These are phyloP conservation scores for Rhinopomastus cyanomelas DNA, from an alignment of 2,113 vertebrate species.

Conservation along the genomic window DNA sequence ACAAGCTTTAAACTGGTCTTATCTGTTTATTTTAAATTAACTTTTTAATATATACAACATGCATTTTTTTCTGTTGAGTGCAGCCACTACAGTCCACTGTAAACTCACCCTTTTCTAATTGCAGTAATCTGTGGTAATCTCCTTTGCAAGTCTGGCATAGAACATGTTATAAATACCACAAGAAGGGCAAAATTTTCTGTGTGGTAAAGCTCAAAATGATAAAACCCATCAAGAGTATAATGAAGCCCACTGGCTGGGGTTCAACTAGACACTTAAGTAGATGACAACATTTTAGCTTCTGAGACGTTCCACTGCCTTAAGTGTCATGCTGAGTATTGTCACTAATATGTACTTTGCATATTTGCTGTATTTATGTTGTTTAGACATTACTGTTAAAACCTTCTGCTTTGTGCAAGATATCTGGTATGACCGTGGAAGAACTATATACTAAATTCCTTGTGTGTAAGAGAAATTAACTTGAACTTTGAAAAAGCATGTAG, in stretches of 20 bases:
- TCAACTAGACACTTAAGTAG: constrained; percentile 12
- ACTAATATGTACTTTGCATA: neutral
- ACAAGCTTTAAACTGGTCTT: neutral
- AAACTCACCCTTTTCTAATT: constrained; percentile 48
- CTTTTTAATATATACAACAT: neutral
- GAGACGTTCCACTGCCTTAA: neutral
- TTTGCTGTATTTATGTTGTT: neutral
- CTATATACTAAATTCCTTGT: neutral
- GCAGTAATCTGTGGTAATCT: constrained; percentile 52
- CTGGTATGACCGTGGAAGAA: neutral
- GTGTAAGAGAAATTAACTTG: neutral
- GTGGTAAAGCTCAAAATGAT: constrained; percentile 42
- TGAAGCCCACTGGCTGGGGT: constrained; percentile 24
- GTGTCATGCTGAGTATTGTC: neutral
- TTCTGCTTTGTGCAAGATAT: neutral
- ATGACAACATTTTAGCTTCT: constrained; percentile 23
- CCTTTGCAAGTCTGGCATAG: constrained; percentile 40
- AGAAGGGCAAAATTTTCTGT: constrained; percentile 52
- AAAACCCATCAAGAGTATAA: constrained; percentile 34
- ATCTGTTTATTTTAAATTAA: neutral
- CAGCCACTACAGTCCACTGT: neutral
- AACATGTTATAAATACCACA: constrained; percentile 53
- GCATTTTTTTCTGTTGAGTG: neutral
- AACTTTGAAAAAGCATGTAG: neutral
- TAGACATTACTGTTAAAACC: neutral